A percentile compares a stretch with the other conserved stretches of the same genome.
Evolutionary conservation across 2,888 invertebrate species (phyloP).

Genomic region (Oxytorus armatus): DNA sequence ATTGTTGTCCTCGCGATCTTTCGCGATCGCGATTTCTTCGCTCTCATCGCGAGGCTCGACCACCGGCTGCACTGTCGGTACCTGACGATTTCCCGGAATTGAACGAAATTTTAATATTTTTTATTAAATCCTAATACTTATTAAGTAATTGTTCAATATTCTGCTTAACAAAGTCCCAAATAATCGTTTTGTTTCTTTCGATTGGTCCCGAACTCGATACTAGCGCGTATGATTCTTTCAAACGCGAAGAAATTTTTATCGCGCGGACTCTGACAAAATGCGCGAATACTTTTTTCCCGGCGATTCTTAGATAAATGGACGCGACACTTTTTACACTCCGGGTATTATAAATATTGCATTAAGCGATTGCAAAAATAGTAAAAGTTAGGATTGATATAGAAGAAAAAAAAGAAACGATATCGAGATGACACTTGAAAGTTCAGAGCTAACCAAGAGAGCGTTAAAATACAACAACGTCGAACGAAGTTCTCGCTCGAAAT

Average conservation of each 20-base stretch:
- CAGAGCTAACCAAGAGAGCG: neutral
- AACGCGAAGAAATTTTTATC: no score
- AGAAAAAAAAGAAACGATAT: neutral
- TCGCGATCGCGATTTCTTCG: constrained; percentile 24
- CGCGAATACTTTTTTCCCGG: neutral
- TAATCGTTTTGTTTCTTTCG: no score
- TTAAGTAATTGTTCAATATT: no score
- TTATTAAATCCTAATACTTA: no score
- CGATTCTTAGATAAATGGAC: neutral
- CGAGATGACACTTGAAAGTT: neutral
- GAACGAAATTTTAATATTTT: neutral
- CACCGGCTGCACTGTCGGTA: constrained; percentile 37
- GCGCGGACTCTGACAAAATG: neutral
- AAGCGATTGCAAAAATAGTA: neutral
- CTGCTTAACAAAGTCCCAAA: no score
- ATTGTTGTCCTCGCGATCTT: constrained; percentile 2
- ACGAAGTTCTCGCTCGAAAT: constrained; percentile 42
- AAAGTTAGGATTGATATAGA: neutral
- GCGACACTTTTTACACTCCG: neutral
- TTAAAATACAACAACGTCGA: constrained; percentile 13
- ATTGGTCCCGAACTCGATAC: no score
- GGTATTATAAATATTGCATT: neutral
- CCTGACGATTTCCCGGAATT: constrained; percentile 17
- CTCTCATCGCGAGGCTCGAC: constrained; percentile 45
- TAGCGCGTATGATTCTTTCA: no score